Conservation (phyloP, 2,113 vertebrate species). For the Saguinus midas region DNA sequence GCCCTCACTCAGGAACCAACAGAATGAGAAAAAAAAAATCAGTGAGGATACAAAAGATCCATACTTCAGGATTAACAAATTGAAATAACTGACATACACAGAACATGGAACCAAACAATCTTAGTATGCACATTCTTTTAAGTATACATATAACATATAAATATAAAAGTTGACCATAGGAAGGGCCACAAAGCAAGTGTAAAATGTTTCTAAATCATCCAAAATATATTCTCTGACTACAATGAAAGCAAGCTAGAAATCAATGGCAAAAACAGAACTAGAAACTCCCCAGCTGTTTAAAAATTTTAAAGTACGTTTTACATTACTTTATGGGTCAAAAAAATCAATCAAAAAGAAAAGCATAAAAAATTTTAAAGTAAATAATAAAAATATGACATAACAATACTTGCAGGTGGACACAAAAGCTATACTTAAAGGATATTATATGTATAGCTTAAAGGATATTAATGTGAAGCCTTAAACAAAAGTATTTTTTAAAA, state of each 20-base stretch:
- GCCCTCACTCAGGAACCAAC: not conserved
- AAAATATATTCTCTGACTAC: not conserved
- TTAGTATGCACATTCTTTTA: not conserved
- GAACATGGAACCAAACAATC: not conserved
- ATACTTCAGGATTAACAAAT: not conserved
- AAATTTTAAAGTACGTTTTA: not conserved
- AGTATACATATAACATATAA: not conserved
- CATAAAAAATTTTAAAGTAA: constrained; percentile 1
- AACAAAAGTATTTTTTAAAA: constrained; percentile 21
- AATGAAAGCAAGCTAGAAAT: not conserved
- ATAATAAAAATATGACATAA: not conserved
- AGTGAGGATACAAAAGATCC: not conserved
- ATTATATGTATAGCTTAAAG: too few species aligned
- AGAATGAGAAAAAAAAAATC: not conserved
- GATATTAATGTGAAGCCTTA: not conserved
- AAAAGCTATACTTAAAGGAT: not conserved
- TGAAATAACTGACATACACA: not conserved
- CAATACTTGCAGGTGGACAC: not conserved
- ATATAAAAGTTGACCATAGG: not conserved
- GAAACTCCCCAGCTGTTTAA: not conserved
- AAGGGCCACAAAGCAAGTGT: not conserved
- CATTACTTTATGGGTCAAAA: not conserved
- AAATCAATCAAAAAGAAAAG: not conserved
- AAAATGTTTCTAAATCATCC: not conserved
- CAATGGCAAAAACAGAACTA: not conserved